phyloP scores from a whole-genome alignment of 1,140 invertebrate genomes.

The Temnothorax curvispinosus region DNA sequence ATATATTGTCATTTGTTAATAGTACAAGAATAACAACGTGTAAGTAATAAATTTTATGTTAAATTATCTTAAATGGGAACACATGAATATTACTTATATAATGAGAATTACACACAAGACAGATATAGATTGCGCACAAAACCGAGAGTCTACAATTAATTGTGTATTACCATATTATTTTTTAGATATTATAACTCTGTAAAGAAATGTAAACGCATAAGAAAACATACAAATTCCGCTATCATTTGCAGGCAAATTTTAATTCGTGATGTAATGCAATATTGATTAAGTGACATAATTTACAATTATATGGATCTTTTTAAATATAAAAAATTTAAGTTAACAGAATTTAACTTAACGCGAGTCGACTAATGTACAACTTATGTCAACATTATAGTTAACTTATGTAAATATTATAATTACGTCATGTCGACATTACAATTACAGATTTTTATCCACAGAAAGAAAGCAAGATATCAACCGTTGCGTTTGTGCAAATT shows the following conservation, averaged over 20 bases:
- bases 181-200: background rate
- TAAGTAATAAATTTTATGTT: background rate
- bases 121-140: conserved; percentile 22
- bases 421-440: background rate
- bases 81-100: background rate
- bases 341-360: background rate
- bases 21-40: conserved; percentile 19
- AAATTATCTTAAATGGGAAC: background rate
- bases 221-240: background rate
- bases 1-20: conserved; percentile 42
- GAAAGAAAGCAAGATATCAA: conserved; percentile 18
- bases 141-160: background rate
- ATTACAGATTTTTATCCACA: background rate
- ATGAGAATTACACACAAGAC: background rate
- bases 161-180: background rate
- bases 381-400: background rate
- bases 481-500: background rate
- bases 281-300: background rate
- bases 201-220: background rate
- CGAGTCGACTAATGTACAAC: background rate
- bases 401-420: background rate
- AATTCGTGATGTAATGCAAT: background rate
- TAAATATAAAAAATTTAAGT: background rate
- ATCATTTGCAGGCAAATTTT: background rate
- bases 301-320: background rate